Percentiles rank a stretch among this genome's conserved stretches.
Conservation (phyloP, 2,797 vertebrate species). For the Enteromius trimaculatus region DNA sequence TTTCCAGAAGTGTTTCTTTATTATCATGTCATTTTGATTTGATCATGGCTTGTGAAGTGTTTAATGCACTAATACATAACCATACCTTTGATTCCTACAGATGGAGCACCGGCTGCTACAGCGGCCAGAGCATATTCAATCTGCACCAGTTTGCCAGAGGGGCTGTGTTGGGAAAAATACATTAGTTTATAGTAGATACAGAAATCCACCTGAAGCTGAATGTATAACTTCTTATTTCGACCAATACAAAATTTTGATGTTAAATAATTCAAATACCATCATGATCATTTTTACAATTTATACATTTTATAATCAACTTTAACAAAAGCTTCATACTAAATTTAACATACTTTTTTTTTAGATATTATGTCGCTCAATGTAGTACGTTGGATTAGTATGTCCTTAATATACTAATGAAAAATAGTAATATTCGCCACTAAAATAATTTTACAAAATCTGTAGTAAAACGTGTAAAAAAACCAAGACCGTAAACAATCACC, state of each 20-base stretch:
- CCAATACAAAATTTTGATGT: not conserved
- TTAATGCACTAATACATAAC: too few species aligned
- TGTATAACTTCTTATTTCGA: not conserved
- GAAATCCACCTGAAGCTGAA: not conserved
- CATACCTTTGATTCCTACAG: constrained; percentile 91
- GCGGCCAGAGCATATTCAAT: constrained; percentile 98
- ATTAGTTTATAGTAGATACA: not conserved
- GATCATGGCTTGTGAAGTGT: not conserved
- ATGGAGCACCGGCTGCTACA: constrained; percentile 96
- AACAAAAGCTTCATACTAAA: not conserved
- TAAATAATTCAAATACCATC: not conserved
- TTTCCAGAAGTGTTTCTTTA: not conserved
- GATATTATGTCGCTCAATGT: not conserved
- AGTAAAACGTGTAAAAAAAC: not conserved
- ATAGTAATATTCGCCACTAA: not conserved
- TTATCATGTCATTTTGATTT: not conserved
- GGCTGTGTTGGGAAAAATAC: constrained; percentile 74
- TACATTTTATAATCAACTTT: not conserved
- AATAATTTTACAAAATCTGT: not conserved
- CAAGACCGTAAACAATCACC: not conserved
- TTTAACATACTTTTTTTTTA: not conserved
- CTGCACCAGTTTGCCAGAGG: constrained; percentile 98
- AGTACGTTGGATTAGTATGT: not conserved
- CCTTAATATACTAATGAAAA: not conserved
- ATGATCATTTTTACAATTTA: not conserved